A percentile compares a stretch with the other conserved stretches of the same genome.
phyloP scores from a whole-genome alignment of 2,888 invertebrate genomes.

The Stenoptilia bipunctidactyla region DNA sequence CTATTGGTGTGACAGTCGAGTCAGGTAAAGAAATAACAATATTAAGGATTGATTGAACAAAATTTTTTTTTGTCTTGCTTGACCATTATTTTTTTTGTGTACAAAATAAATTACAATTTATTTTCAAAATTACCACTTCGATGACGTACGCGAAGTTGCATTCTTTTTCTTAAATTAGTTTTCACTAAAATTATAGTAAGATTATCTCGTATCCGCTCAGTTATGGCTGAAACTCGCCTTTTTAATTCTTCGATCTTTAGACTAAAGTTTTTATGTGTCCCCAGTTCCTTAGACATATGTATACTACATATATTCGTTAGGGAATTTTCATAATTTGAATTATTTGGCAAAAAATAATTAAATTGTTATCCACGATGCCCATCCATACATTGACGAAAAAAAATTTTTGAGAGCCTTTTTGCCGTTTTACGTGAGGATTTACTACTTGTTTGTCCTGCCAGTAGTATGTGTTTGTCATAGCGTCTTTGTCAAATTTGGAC shows the following conservation, averaged over 20 bases:
- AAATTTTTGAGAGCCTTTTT: not conserved
- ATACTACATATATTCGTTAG: conserved; percentile 1
- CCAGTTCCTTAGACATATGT: too few relatives aligned
- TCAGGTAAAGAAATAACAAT: not conserved
- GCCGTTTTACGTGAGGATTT: not conserved
- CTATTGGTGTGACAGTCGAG: not conserved
- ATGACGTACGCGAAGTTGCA: not conserved
- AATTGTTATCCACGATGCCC: conserved; percentile 2
- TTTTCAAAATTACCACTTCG: not conserved
- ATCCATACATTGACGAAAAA: conserved; percentile 1
- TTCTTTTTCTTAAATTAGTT: conserved; percentile 1
- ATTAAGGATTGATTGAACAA: not conserved
- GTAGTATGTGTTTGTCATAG: not conserved
- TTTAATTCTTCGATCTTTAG: too few relatives aligned
- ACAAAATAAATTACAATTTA: not conserved
- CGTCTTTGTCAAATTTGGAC: not conserved
- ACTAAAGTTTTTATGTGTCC: too few relatives aligned
- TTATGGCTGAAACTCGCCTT: not conserved
- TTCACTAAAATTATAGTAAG: not conserved
- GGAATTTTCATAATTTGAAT: conserved; percentile 4
- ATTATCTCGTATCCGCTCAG: not conserved
- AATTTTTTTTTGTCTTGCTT: not conserved
- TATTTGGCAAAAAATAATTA: conserved; percentile 4
- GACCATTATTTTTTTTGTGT: not conserved
- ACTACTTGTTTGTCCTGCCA: conserved; percentile 1